Conservation (phyloP, 2,797 vertebrate genomes). For the Centropyge bicolor region DNA sequence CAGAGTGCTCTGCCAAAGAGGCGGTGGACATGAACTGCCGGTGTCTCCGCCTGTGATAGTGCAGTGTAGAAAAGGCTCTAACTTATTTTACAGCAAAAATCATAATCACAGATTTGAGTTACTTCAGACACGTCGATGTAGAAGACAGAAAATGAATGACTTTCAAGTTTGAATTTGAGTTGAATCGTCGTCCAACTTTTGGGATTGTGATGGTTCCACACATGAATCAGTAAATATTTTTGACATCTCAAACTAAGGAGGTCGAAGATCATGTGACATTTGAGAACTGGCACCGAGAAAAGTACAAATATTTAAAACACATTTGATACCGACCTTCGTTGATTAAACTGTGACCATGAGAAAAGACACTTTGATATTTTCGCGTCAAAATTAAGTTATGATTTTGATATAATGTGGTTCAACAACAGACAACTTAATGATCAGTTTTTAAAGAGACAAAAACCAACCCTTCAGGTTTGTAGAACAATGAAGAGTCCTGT, state of each 20-base stretch:
- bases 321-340: not conserved
- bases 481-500: not conserved
- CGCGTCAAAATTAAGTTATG: not conserved
- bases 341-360: not conserved
- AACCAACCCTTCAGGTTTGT: not conserved
- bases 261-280: not conserved
- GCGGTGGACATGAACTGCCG: slow-evolving; percentile 32
- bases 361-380: not conserved
- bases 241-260: not conserved
- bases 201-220: not conserved
- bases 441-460: slow-evolving; percentile 6
- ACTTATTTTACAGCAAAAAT: not conserved
- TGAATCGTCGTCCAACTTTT: too few species aligned
- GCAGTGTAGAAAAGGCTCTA: not conserved
- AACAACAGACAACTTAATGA: slow-evolving; percentile 23
- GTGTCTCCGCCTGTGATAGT: slow-evolving; percentile 14
- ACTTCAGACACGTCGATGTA: not conserved
- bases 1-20: slow-evolving; percentile 39
- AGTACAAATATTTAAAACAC: not conserved
- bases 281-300: not conserved
- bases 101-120: not conserved
- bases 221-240: not conserved
- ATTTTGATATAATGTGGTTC: not conserved
- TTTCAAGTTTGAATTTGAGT: not conserved
- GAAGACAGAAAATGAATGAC: not conserved